Evolutionary conservation across 2,113 vertebrate species (phyloP).

Genomic region (Rhinogobius similis): DNA sequence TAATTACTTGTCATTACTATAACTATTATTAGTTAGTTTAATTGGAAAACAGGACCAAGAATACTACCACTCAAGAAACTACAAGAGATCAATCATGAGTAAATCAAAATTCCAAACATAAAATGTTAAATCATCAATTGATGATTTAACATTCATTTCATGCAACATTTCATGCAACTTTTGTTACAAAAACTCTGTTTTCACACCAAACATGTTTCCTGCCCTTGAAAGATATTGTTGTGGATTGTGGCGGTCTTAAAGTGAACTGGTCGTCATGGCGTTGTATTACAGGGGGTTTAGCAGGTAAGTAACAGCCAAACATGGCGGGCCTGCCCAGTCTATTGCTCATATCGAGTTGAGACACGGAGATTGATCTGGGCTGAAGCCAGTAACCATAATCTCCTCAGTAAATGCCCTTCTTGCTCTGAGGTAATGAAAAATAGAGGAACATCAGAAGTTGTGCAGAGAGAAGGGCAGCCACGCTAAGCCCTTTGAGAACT

Average conservation of each 20-base stretch:
- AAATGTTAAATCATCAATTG: no score
- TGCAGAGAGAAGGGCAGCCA: slow-evolving; percentile 12
- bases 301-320: slow-evolving; percentile 38
- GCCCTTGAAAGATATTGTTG: slow-evolving; percentile 26
- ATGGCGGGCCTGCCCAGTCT: slow-evolving; percentile 23
- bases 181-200: background rate
- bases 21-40: background rate
- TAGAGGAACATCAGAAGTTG: slow-evolving; percentile 33
- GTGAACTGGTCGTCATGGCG: slow-evolving; percentile 15
- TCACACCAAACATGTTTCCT: background rate
- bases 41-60: background rate
- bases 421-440: slow-evolving; percentile 48
- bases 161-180: background rate
- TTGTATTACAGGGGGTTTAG: slow-evolving; percentile 23
- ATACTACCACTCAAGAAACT: background rate
- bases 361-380: slow-evolving; percentile 46
- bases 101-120: background rate
- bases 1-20: no score
- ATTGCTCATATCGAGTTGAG: slow-evolving; percentile 53
- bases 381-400: slow-evolving; percentile 62
- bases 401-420: slow-evolving; percentile 50
- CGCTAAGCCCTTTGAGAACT: slow-evolving; percentile 21
- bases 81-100: background rate
- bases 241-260: slow-evolving; percentile 15
- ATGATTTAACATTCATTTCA: no score